Percentiles rank a stretch among this genome's conserved stretches.
Evolutionary conservation across 2,888 invertebrate species (phyloP).

Genomic region (Patella pellucida): DNA sequence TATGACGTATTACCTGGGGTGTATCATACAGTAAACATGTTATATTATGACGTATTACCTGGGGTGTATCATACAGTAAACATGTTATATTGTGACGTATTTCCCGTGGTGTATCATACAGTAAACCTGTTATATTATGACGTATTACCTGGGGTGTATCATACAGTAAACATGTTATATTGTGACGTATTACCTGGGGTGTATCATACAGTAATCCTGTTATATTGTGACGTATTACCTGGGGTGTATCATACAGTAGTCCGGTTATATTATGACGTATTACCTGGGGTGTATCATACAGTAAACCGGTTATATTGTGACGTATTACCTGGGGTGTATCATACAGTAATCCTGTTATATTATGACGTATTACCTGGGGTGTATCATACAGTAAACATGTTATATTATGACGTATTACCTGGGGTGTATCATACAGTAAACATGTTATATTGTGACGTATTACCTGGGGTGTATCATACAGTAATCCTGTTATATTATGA

Average conservation of each 20-base stretch:
- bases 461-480: constrained; percentile 51
- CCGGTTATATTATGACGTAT: constrained; percentile 51
- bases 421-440: no score
- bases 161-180: constrained; percentile 51
- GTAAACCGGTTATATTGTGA: constrained; percentile 49
- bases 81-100: constrained; percentile 50
- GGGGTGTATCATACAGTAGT: constrained; percentile 45
- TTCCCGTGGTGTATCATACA: no score
- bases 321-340: no score
- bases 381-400: no score
- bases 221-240: constrained; percentile 49
- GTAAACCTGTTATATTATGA: no score
- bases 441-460: no score
- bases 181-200: constrained; percentile 51
- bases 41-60: constrained; percentile 49
- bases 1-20: constrained; percentile 38
- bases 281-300: constrained; percentile 52
- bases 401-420: no score
- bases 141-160: constrained; percentile 42
- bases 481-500: constrained; percentile 49
- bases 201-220: constrained; percentile 53
- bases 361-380: no score
- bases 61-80: constrained; percentile 46
- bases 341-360: no score
- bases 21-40: constrained; percentile 51